These are phyloP conservation scores for Borostomias antarcticus DNA, from an alignment of 2,797 vertebrate genomes.

Conservation along the genomic window DNA sequence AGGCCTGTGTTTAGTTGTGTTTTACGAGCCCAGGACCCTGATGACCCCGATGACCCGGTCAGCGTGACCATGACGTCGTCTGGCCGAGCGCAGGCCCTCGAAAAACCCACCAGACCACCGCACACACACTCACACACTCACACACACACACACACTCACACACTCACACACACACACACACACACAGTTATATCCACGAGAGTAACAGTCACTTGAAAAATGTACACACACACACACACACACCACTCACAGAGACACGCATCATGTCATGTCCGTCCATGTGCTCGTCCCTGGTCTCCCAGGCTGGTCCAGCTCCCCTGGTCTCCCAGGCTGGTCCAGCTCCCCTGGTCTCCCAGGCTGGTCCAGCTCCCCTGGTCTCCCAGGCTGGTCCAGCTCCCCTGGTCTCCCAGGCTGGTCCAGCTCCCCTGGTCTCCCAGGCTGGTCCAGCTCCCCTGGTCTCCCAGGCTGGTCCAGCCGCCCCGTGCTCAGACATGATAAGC, in stretches of 20 bases:
- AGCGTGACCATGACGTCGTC: background rate
- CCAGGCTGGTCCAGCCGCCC: background rate
- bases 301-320: background rate
- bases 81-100: background rate
- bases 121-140: background rate
- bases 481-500: background rate
- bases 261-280: background rate
- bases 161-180: background rate
- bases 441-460: background rate
- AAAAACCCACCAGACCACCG: constrained; percentile 8
- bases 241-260: constrained; percentile 2
- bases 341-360: background rate
- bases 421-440: background rate
- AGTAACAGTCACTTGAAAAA: background rate
- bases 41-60: background rate
- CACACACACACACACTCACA: background rate
- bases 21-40: too few species aligned
- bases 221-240: constrained; percentile 2
- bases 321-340: background rate
- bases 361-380: background rate
- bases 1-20: background rate
- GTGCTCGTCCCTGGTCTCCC: background rate
- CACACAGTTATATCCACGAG: background rate
- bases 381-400: background rate
- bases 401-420: background rate